Percentiles rank a stretch among this genome's conserved stretches.
These are phyloP conservation scores for Salticus scenicus DNA, from an alignment of 2,888 invertebrate genomes.

Conservation along the genomic window DNA sequence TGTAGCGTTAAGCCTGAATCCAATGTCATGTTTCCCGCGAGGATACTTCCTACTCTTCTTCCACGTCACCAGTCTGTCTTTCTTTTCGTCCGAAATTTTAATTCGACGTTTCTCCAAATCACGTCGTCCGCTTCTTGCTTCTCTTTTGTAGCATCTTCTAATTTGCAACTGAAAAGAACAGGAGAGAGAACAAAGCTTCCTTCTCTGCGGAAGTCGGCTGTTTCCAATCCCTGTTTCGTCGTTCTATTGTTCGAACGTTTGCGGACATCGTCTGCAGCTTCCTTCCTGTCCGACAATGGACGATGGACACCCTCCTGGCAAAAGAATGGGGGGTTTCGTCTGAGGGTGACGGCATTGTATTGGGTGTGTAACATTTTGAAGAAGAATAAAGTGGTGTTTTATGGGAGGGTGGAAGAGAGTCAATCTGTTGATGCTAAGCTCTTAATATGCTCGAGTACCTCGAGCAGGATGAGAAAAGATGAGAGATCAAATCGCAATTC, in stretches of 20 bases:
- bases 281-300: constrained; percentile 19
- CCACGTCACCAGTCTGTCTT: constrained; percentile 8
- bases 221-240: constrained; percentile 12
- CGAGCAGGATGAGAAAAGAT: too few species aligned
- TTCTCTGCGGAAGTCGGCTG: neutral
- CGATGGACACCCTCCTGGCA: constrained; percentile 13
- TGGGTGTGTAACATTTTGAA: constrained; percentile 7
- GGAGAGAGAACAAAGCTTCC: neutral
- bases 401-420: neutral
- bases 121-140: neutral
- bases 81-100: neutral
- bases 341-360: neutral
- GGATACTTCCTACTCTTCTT: neutral
- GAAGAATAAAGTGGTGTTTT: constrained; percentile 7
- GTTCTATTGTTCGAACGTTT: neutral
- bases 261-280: constrained; percentile 19
- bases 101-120: constrained; percentile 2
- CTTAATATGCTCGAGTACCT: neutral
- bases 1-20: too few species aligned
- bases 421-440: neutral
- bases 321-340: neutral
- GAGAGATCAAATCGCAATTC: neutral
- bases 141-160: constrained; percentile 12
- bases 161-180: constrained; percentile 64
- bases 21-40: too few species aligned